Evolutionary conservation across 1,140 invertebrate genomes (phyloP).

Genomic region (Papilio polytes): DNA sequence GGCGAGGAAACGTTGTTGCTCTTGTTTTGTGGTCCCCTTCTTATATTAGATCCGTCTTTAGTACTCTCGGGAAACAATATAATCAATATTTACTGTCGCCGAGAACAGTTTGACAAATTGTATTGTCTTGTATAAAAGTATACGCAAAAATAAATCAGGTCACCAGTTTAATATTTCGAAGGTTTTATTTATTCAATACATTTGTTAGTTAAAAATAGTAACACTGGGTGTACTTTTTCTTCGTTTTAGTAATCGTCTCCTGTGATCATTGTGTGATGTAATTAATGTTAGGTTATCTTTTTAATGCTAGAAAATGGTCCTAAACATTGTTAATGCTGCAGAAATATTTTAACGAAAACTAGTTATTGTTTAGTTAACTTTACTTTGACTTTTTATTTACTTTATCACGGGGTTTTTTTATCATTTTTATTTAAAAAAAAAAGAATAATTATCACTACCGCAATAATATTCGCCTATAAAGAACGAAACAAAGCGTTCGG

Average conservation of each 20-base stretch:
- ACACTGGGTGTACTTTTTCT: too few relatives aligned
- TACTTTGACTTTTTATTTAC: too few relatives aligned
- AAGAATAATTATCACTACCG: not conserved
- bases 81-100: slow-evolving; percentile 20
- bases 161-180: not conserved
- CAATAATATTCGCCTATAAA: too few relatives aligned
- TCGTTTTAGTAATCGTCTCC: too few relatives aligned
- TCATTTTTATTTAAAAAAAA: not conserved
- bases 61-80: slow-evolving; percentile 17
- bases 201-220: too few relatives aligned
- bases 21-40: slow-evolving; percentile 27
- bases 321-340: too few relatives aligned
- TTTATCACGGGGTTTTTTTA: too few relatives aligned
- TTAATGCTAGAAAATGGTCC: too few relatives aligned
- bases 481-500: not conserved
- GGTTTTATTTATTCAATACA: not conserved
- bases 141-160: slow-evolving; percentile 12
- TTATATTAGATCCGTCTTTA: slow-evolving; percentile 21
- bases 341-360: too few relatives aligned
- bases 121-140: slow-evolving; percentile 4
- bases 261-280: too few relatives aligned
- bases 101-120: slow-evolving; percentile 22
- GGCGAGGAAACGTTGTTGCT: slow-evolving; percentile 35
- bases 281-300: too few relatives aligned
- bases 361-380: too few relatives aligned